Evolutionary conservation across 2,888 invertebrate genomes (phyloP).

Genomic region (Serrognathus titanus): DNA sequence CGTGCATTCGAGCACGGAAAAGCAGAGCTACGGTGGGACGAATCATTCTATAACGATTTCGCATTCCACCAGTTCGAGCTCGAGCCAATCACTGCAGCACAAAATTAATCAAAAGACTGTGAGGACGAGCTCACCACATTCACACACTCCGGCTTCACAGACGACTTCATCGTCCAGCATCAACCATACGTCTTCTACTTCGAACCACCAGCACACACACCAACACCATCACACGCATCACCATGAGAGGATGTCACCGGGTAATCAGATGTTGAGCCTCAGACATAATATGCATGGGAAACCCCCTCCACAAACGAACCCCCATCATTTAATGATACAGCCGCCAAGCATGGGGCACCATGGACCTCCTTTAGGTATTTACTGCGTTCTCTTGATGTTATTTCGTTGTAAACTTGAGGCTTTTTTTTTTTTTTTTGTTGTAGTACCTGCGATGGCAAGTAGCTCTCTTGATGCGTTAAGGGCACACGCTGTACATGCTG

Average conservation of each 20-base stretch:
- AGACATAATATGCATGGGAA: constrained; percentile 54
- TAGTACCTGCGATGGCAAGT: constrained; percentile 54
- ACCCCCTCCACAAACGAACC: constrained; percentile 38
- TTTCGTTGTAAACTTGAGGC: too few species aligned
- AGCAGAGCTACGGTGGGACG: constrained; percentile 49
- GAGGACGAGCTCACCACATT: constrained; percentile 39
- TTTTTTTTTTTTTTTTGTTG: background rate
- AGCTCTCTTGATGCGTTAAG: constrained; percentile 70
- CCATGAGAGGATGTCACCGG: constrained; percentile 63
- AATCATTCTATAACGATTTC: constrained; percentile 63
- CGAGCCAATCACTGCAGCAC: constrained; percentile 59
- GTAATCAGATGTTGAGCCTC: constrained; percentile 50
- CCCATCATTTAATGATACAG: constrained; percentile 63
- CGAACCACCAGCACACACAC: constrained; percentile 60
- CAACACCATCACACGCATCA: constrained; percentile 70
- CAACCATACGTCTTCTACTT: constrained; percentile 48
- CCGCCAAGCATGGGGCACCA: constrained; percentile 64
- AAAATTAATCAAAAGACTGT: constrained; percentile 48
- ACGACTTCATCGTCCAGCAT: constrained; percentile 47
- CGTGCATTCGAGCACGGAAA: constrained; percentile 63
- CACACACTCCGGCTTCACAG: constrained; percentile 30
- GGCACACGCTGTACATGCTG: constrained; percentile 70
- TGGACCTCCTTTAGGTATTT: constrained; percentile 49
- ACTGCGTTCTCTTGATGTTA: too few species aligned
- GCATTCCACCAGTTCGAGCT: constrained; percentile 65